Conservation (phyloP, 1,140 invertebrate species). For the Pectinophora gossypiella region DNA sequence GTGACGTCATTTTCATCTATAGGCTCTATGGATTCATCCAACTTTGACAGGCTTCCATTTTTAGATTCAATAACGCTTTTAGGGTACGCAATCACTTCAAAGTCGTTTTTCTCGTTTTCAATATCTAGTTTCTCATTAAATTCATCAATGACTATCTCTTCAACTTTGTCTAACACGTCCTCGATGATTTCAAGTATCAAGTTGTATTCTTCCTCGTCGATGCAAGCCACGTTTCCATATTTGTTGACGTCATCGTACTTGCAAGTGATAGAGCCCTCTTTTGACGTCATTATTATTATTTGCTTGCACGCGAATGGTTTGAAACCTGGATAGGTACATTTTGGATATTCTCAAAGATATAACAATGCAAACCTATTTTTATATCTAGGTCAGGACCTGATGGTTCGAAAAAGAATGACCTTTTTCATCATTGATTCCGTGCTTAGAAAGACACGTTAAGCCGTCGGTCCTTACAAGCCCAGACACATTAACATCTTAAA, state of each 20-base stretch:
- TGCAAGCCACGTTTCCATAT: slow-evolving; percentile 2
- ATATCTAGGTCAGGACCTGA: no score
- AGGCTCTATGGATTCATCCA: no score
- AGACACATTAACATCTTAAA: no score
- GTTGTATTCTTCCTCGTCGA: slow-evolving; percentile 12
- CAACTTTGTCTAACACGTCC: slow-evolving; percentile 40
- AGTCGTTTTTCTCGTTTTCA: slow-evolving; percentile 27
- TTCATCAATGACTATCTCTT: slow-evolving; percentile 20
- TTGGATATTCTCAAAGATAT: no score
- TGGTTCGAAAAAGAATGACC: no score
- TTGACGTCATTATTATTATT: slow-evolving; percentile 45
- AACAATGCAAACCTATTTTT: no score
- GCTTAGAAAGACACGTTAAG: no score
- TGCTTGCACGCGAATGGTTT: slow-evolving; percentile 55
- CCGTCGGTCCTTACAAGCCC: no score
- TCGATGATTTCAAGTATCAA: slow-evolving; percentile 32
- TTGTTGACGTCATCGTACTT: slow-evolving; percentile 18
- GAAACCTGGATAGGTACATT: no score
- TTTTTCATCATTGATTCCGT: no score
- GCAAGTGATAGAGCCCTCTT: slow-evolving; percentile 38
- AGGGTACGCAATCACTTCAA: slow-evolving; percentile 39
- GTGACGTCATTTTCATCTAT: slow-evolving; percentile 37
- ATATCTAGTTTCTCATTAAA: slow-evolving; percentile 12
- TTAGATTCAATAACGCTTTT: slow-evolving; percentile 15
- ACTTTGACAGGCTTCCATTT: slow-evolving; percentile 15